Evolutionary conservation across 1,140 invertebrate genomes (phyloP).

Genomic region (Episyrphus balteatus): DNA sequence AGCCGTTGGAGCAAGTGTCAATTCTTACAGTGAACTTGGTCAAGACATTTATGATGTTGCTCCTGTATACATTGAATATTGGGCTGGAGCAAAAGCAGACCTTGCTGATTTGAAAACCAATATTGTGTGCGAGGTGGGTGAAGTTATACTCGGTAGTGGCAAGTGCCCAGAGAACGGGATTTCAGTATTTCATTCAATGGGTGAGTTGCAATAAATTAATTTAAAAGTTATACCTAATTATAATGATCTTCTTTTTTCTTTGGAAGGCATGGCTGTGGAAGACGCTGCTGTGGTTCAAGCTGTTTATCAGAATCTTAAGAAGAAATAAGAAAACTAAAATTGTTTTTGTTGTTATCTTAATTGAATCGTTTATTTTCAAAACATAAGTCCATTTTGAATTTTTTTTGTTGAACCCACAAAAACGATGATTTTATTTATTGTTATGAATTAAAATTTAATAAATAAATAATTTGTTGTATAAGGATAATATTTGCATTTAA

Average conservation of each 20-base stretch:
- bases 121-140: slow-evolving; percentile 35
- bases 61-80: slow-evolving; percentile 35
- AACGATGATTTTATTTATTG: too few species aligned
- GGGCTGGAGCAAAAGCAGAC: slow-evolving; percentile 31
- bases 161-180: background rate
- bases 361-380: too few species aligned
- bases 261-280: slow-evolving; percentile 24
- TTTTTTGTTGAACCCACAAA: too few species aligned
- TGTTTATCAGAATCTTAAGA: slow-evolving; percentile 9
- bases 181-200: slow-evolving; percentile 27
- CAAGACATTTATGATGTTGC: slow-evolving; percentile 28
- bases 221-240: background rate
- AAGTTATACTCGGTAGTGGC: slow-evolving; percentile 18
- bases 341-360: too few species aligned
- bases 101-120: slow-evolving; percentile 20
- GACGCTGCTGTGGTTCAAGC: slow-evolving; percentile 27
- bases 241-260: background rate
- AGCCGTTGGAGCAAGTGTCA: slow-evolving; percentile 38
- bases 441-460: too few species aligned
- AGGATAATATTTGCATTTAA: too few species aligned
- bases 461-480: too few species aligned
- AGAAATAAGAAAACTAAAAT: too few species aligned
- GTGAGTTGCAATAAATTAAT: slow-evolving; percentile 4
- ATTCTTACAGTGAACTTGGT: slow-evolving; percentile 34
- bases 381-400: too few species aligned